Evolutionary conservation across 2,888 invertebrate species (phyloP).

Genomic region (Ichneumon xanthorius): DNA sequence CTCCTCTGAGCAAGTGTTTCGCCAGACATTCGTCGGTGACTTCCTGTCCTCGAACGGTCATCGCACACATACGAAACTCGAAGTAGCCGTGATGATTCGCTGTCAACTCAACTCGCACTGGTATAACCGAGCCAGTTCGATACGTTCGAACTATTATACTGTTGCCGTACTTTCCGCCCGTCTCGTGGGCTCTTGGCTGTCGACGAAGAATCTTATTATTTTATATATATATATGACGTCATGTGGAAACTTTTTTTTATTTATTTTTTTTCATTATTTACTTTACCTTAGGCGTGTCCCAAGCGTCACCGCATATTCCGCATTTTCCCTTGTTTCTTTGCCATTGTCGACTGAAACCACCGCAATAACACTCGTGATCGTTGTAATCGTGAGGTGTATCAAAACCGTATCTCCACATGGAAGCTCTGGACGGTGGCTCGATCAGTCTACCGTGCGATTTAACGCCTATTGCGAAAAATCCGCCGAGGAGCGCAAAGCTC

Average conservation of each 20-base stretch:
- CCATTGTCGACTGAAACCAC: conserved; percentile 94
- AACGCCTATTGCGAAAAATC: conserved; percentile 79
- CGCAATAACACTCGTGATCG: conserved; percentile 95
- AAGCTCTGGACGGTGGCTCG: conserved; percentile 94
- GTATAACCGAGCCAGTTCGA: conserved; percentile 88
- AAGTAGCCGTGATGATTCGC: conserved; percentile 95
- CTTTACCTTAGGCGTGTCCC: conserved; percentile 87
- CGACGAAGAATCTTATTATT: conserved; percentile 15
- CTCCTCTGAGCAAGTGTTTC: conserved; percentile 88
- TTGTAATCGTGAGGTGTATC: conserved; percentile 95
- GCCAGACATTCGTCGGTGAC: conserved; percentile 93
- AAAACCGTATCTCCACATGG: conserved; percentile 96
- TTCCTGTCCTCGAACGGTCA: conserved; percentile 86
- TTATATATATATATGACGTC: no score
- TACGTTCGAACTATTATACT: conserved; percentile 94
- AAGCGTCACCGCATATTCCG: conserved; percentile 94
- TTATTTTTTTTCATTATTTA: background rate
- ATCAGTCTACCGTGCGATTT: conserved; percentile 91
- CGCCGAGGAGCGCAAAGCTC: conserved; percentile 62
- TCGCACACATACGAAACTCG: conserved; percentile 93
- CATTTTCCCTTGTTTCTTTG: conserved; percentile 93
- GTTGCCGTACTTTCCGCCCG: conserved; percentile 93
- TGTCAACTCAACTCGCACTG: conserved; percentile 93
- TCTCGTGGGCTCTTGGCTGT: conserved; percentile 92
- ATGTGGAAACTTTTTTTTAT: background rate